Evolutionary conservation across 2,888 invertebrate genomes (phyloP), one percentile per base, ranked within the genome.

Genomic region (Zygogramma bicolorata): DNA sequence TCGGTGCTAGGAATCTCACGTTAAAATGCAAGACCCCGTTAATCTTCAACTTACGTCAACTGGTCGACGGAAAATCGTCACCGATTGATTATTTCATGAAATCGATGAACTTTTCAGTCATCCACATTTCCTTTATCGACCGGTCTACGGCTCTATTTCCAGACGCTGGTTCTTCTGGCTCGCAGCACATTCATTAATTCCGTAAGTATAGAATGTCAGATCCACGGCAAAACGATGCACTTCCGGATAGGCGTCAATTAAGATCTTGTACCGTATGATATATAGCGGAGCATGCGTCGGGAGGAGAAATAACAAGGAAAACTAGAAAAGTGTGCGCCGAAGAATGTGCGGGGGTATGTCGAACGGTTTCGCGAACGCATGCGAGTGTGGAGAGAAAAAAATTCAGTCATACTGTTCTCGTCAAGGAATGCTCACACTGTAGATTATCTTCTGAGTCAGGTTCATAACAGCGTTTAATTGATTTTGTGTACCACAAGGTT

Each of bases 221-320:
- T 63, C 46, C 62, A 29, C 29, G 53, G 53, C 57, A 57, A 27
- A 62, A 53, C 57, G 62, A 49, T 69, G 18, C 66, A 66, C 66
- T 66, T 70, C 70, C 70, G 53, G 66, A 65, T 66, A 49, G 42
- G 46, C 59, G 70, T 70, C 70, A 70, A 61, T 70, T 70, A 70
- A 61, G 65, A 70, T 61, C 61, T 46, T 61, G 70, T 61, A 70
- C 49, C 34, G 29, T 61, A 66, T 70, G 42, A 66, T 66, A 70
- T 70, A 65, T 66, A 58, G 40, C 40, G 4, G 68, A 69, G 40
- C 68, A 42, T 22, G 40, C 22, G 40, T 61, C 40, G 34, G 61
- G 1, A 40, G 22, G 53, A 27, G 5, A n/a, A 53, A 53, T 53
- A 53, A 53, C 27, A 25, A 27, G 53, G n/a, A 53, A n/a, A 53